These are phyloP conservation scores for Muschampia plurimacula DNA, from an alignment of 2,888 invertebrate species.

Conservation along the genomic window DNA sequence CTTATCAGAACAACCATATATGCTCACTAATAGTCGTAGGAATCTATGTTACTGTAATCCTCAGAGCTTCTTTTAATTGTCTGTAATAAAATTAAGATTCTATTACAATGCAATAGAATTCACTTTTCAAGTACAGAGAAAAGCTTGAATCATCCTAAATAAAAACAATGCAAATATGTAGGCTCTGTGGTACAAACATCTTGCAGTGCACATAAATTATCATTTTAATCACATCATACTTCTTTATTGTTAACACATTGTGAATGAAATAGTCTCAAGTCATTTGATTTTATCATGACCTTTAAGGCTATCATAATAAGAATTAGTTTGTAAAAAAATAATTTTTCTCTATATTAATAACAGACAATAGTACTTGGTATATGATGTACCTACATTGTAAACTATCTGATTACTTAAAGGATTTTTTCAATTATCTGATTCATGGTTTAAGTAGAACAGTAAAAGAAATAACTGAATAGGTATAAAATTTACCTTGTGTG, in stretches of 20 bases:
- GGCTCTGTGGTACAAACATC: slow-evolving; percentile 51
- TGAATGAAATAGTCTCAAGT: slow-evolving; percentile 19
- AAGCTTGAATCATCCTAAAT: slow-evolving; percentile 36
- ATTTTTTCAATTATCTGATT: slow-evolving; percentile 4
- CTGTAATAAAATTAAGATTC: slow-evolving; percentile 26
- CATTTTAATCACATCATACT: slow-evolving; percentile 62
- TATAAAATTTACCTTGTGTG: slow-evolving; percentile 62
- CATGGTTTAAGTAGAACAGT: background rate
- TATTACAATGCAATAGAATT: slow-evolving; percentile 11
- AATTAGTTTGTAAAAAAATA: background rate
- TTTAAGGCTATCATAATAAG: slow-evolving; percentile 16
- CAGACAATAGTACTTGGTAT: background rate
- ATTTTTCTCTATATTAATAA: slow-evolving; percentile 6
- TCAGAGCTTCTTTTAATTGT: slow-evolving; percentile 40
- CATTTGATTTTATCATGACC: slow-evolving; percentile 4
- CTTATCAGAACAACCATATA: slow-evolving; percentile 48
- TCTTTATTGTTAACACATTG: slow-evolving; percentile 18
- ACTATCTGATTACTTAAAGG: background rate
- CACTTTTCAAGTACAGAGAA: background rate
- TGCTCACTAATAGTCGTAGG: slow-evolving; percentile 40
- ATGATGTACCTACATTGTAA: no score
- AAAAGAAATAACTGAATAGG: background rate
- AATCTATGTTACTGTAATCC: slow-evolving; percentile 38
- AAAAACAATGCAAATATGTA: slow-evolving; percentile 52
- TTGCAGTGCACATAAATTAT: slow-evolving; percentile 65